Percentiles rank a stretch among this genome's conserved stretches.
phyloP scores from a whole-genome alignment of 1,140 invertebrate genomes.

The Asbolus verrucosus region DNA sequence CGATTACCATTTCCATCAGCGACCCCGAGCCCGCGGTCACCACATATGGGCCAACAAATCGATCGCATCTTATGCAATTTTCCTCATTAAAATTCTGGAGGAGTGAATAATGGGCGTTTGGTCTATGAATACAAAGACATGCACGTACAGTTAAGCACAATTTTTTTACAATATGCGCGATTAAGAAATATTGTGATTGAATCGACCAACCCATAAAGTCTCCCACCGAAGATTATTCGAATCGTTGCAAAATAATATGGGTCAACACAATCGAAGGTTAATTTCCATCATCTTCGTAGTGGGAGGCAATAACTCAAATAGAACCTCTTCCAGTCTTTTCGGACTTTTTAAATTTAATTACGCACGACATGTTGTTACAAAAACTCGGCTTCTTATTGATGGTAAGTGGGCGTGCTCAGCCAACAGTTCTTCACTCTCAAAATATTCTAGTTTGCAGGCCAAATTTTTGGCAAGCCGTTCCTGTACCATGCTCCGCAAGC shows the following conservation, averaged over 20 bases:
- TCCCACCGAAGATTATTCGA: conserved; percentile 22
- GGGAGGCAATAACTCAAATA: no score
- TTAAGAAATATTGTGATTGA: conserved; percentile 33
- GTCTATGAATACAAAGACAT: conserved; percentile 13
- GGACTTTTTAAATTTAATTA: no score
- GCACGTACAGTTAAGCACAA: neutral
- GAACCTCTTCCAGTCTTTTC: no score
- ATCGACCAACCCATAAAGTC: conserved; percentile 19
- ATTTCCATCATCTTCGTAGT: neutral
- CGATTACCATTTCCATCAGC: no score
- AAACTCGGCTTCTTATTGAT: no score
- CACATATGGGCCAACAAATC: conserved; percentile 4
- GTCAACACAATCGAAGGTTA: conserved; percentile 25
- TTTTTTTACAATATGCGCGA: conserved; percentile 11
- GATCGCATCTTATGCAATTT: conserved; percentile 29
- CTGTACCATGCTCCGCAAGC: conserved; percentile 37
- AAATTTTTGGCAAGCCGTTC: conserved; percentile 2
- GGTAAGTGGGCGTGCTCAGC: neutral
- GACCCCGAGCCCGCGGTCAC: conserved; percentile 13
- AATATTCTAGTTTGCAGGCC: conserved; percentile 3
- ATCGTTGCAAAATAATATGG: conserved; percentile 29
- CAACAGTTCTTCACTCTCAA: neutral
- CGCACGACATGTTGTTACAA: no score
- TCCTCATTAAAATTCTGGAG: conserved; percentile 39
- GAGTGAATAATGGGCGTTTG: conserved; percentile 1